phyloP scores from a whole-genome alignment of 2,797 vertebrate genomes.

The Danio kyathit region DNA sequence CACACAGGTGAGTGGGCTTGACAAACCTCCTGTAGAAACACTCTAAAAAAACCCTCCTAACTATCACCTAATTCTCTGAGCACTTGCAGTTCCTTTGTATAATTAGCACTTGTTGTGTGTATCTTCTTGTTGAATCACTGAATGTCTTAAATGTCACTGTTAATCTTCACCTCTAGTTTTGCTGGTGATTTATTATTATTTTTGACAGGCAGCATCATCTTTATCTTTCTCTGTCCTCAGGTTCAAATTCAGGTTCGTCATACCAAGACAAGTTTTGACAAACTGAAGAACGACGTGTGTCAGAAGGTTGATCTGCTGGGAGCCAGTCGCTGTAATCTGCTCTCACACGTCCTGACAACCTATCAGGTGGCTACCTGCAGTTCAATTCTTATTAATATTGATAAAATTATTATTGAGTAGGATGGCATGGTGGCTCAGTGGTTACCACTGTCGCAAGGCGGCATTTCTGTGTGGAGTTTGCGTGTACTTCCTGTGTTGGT shows the following conservation, averaged over 20 bases:
- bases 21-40: too few relatives aligned
- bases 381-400: background rate
- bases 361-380: slow-evolving; percentile 89
- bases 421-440: too few relatives aligned
- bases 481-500: too few relatives aligned
- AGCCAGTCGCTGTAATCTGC: slow-evolving; percentile 97
- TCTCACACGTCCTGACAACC: slow-evolving; percentile 93
- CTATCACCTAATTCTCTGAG: too few relatives aligned
- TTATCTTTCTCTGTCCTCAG: slow-evolving; percentile 70
- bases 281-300: slow-evolving; percentile 97
- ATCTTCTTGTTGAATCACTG: too few relatives aligned
- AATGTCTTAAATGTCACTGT: background rate
- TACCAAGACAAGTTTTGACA: slow-evolving; percentile 94
- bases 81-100: too few relatives aligned
- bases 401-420: too few relatives aligned
- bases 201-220: background rate
- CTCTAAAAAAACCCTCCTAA: too few relatives aligned
- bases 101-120: too few relatives aligned
- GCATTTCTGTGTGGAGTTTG: too few relatives aligned
- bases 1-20: too few relatives aligned
- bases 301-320: slow-evolving; percentile 98
- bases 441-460: too few relatives aligned
- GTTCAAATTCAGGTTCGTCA: slow-evolving; percentile 96
- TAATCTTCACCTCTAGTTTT: background rate
- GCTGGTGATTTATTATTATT: background rate